These are phyloP conservation scores for Pseudomyrmex dendroicus DNA, from an alignment of 1,140 invertebrate genomes.

Conservation along the genomic window DNA sequence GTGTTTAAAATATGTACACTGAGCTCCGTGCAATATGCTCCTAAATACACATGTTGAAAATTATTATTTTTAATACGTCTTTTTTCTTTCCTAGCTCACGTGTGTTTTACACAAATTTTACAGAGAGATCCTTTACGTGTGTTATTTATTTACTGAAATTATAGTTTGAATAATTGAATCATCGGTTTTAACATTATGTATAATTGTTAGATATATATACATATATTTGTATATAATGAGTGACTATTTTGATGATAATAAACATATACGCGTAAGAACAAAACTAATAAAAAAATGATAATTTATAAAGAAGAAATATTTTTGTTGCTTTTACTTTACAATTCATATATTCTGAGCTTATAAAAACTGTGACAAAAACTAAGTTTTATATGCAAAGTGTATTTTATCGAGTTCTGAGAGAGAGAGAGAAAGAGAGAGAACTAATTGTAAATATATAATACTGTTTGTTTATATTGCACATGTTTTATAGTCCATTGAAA, in stretches of 20 bases:
- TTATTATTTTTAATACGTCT: slow-evolving; percentile 12
- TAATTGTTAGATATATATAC: neutral
- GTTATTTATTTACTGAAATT: neutral
- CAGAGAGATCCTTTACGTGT: neutral
- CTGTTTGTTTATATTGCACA: slow-evolving; percentile 57
- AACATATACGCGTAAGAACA: neutral
- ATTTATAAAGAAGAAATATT: neutral
- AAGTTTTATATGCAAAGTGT: neutral
- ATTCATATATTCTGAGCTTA: slow-evolving; percentile 10
- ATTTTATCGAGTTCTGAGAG: neutral
- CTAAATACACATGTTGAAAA: slow-evolving; percentile 1
- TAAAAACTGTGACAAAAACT: neutral
- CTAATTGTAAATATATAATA: slow-evolving; percentile 27
- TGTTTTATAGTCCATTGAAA: slow-evolving; percentile 83
- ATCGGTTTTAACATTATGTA: slow-evolving; percentile 4
- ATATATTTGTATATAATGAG: neutral
- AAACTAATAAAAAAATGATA: neutral
- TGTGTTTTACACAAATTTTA: neutral
- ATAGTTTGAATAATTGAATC: neutral
- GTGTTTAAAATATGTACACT: slow-evolving; percentile 8
- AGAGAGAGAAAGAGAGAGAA: neutral
- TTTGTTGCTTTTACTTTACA: neutral
- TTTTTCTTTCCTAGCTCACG: slow-evolving; percentile 1
- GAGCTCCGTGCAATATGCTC: neutral
- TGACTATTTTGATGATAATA: neutral